Evolutionary conservation across 2,113 vertebrate species (phyloP).

Genomic region (Embiotoca jacksoni): DNA sequence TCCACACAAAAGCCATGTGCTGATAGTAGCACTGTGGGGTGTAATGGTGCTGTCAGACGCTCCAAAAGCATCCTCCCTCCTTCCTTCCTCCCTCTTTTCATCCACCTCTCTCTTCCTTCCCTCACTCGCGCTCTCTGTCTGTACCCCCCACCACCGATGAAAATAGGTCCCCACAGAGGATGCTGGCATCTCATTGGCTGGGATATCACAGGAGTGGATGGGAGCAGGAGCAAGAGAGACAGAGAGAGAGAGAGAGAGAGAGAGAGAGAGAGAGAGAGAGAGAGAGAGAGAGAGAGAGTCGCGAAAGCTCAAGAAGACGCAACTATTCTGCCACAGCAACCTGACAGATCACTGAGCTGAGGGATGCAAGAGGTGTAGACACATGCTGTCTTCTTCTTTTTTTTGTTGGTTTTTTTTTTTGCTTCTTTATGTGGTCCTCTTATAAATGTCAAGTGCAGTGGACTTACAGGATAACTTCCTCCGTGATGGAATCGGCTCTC

Average conservation of each 20-base stretch:
- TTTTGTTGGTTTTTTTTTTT: no score
- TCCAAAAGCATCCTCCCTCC: conserved; percentile 62
- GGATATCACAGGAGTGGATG: conserved; percentile 61
- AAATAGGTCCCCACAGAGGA: conserved; percentile 77
- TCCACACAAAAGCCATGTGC: conserved; percentile 74
- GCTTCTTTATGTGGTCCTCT: not conserved
- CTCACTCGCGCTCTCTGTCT: conserved; percentile 27
- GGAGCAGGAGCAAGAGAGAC: conserved; percentile 51
- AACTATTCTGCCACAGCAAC: conserved; percentile 74
- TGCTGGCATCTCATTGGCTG: conserved; percentile 76
- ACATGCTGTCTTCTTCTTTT: not conserved
- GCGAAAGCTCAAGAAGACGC: conserved; percentile 73
- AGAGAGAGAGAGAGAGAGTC: conserved; percentile 11
- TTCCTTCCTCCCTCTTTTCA: not conserved
- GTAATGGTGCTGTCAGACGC: conserved; percentile 77
- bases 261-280: conserved; percentile 28
- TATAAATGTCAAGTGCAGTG: conserved; percentile 16
- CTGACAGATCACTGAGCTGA: conserved; percentile 59
- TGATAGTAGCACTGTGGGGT: conserved; percentile 71
- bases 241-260: conserved; percentile 31
- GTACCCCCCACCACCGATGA: conserved; percentile 60
- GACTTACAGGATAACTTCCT: conserved; percentile 62
- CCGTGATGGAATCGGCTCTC: conserved; percentile 24
- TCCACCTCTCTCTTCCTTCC: conserved; percentile 15
- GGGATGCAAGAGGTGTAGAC: conserved; percentile 39